A percentile compares a stretch with the other conserved stretches of the same genome.
These are phyloP conservation scores for Cynodonichthys magdalenae DNA, from an alignment of 2,797 vertebrate genomes.

Conservation along the genomic window DNA sequence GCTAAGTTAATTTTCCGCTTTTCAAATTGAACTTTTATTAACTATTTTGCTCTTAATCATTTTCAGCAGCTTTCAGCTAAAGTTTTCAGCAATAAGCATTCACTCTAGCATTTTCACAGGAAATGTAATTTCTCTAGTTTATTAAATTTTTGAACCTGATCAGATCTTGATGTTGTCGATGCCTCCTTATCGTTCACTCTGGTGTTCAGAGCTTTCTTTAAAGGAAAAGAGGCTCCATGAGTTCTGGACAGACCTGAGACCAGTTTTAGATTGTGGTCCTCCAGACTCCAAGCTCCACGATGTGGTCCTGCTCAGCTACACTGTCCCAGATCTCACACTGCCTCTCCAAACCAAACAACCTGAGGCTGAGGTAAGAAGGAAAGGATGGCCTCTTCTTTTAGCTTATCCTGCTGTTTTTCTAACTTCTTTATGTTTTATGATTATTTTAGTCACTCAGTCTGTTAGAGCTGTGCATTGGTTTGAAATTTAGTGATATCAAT, in stretches of 20 bases:
- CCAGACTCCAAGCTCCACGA: conserved; percentile 83
- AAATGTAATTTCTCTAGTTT: too few relatives aligned
- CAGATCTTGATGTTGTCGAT: neutral
- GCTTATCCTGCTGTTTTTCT: neutral
- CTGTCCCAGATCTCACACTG: conserved; percentile 64
- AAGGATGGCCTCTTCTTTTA: neutral
- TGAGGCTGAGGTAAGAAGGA: conserved; percentile 75
- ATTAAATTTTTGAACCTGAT: neutral
- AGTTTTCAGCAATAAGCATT: too few relatives aligned
- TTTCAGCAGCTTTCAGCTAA: too few relatives aligned
- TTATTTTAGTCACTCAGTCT: too few relatives aligned
- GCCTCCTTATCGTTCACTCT: neutral
- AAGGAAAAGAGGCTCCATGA: conserved; percentile 62
- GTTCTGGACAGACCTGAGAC: conserved; percentile 90
- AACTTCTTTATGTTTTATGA: too few relatives aligned
- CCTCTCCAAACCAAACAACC: conserved; percentile 66
- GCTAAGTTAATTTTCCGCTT: too few relatives aligned
- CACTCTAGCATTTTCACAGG: too few relatives aligned
- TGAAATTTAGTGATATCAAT: too few relatives aligned
- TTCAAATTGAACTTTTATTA: too few relatives aligned
- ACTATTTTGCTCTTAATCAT: too few relatives aligned
- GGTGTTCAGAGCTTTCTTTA: conserved; percentile 5
- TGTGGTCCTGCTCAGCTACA: conserved; percentile 80
- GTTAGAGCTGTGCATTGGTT: neutral
- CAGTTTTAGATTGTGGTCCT: conserved; percentile 82